Evolutionary conservation across 2,797 vertebrate species (phyloP).

Genomic region (Myioborus melanocephalus): DNA sequence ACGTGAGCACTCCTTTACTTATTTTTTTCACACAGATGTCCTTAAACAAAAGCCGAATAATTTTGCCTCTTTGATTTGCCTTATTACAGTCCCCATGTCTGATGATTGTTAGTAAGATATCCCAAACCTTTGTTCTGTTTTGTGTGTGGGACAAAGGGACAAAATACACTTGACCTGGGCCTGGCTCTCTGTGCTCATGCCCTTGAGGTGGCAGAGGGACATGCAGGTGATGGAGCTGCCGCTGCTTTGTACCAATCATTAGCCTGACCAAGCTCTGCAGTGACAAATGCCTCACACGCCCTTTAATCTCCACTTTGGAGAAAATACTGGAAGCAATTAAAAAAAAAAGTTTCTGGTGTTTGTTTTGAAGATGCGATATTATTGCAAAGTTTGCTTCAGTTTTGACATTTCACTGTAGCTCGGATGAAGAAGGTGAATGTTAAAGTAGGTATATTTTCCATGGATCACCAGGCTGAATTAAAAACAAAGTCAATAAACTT

Average conservation of each 20-base stretch:
- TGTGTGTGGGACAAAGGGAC: not conserved
- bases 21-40: not conserved
- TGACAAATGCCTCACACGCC: not conserved
- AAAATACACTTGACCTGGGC: not conserved
- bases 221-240: not conserved
- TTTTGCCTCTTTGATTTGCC: not conserved
- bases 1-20: not conserved
- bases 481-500: not conserved
- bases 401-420: not conserved
- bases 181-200: fast-evolving
- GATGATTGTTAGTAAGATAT: not conserved
- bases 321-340: not conserved
- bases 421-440: not conserved
- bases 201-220: not conserved
- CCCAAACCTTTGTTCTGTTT: not conserved
- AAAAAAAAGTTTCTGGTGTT: not conserved
- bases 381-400: not conserved
- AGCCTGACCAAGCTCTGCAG: not conserved
- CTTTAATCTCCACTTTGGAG: not conserved
- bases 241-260: fast-evolving
- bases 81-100: not conserved
- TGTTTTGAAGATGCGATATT: not conserved
- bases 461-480: not conserved
- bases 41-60: not conserved
- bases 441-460: constrained; percentile 17